Evolutionary conservation across 2,113 vertebrate genomes (phyloP).

Genomic region (Tetrao urogallus): DNA sequence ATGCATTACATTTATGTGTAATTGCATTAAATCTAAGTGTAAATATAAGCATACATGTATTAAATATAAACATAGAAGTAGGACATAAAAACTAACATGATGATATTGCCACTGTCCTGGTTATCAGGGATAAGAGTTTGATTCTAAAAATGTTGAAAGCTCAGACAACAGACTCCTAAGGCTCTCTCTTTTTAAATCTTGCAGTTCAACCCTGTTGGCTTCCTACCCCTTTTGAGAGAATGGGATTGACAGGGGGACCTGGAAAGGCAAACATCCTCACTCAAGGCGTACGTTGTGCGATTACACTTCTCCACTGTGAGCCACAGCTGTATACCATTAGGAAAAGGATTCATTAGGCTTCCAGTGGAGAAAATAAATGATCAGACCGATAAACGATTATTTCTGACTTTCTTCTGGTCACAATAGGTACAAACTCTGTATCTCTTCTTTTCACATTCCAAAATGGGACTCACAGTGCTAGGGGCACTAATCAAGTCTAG

Average conservation of each 20-base stretch:
- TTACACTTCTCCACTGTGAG: not conserved
- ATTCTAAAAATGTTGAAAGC: not conserved
- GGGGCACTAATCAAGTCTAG: accelerated
- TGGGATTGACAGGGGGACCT: accelerated
- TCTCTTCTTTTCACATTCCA: not conserved
- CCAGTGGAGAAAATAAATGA: not conserved
- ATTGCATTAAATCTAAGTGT: not conserved
- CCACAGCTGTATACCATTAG: not conserved
- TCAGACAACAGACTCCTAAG: not conserved
- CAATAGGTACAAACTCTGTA: not conserved
- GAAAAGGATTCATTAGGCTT: not conserved
- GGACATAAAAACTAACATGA: not conserved
- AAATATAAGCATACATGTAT: not conserved
- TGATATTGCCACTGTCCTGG: not conserved
- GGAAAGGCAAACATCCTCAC: not conserved
- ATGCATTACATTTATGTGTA: not conserved
- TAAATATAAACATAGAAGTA: not conserved
- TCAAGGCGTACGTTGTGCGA: accelerated
- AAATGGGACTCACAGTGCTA: not conserved
- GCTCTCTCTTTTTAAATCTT: not conserved
- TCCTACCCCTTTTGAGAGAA: not conserved
- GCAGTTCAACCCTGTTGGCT: not conserved
- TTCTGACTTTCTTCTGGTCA: not conserved
- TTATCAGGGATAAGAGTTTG: not conserved
- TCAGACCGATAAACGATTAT: not conserved